Percentiles rank a stretch among this genome's conserved stretches.
These are phyloP conservation scores for Lobophora halterata DNA, from an alignment of 2,888 invertebrate species.

Conservation along the genomic window DNA sequence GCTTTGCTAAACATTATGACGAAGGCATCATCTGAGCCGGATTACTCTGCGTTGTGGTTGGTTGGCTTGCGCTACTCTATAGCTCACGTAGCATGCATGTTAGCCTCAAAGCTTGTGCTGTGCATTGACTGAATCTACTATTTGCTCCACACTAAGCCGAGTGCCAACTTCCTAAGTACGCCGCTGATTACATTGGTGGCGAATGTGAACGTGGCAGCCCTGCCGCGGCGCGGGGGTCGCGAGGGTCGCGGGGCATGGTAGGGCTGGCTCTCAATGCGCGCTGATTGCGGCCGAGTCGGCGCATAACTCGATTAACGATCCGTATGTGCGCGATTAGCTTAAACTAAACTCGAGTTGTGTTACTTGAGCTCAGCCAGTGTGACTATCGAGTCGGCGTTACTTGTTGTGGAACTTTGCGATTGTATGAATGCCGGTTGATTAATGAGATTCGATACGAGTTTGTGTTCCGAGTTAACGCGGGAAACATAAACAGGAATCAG, in stretches of 20 bases:
- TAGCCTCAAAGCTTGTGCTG: too few relatives aligned
- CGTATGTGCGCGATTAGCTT: constrained; percentile 37
- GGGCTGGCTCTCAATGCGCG: constrained; percentile 38
- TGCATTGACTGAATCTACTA: too few relatives aligned
- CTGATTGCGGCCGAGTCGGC: constrained; percentile 42
- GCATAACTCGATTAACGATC: constrained; percentile 40
- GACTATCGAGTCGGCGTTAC: constrained; percentile 6
- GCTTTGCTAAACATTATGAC: too few relatives aligned
- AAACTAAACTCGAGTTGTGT: constrained; percentile 22
- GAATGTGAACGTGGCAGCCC: too few relatives aligned
- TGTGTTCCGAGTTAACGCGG: constrained; percentile 2
- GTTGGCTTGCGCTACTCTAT: too few relatives aligned
- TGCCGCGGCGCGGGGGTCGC: constrained; percentile 10
- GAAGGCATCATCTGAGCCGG: too few relatives aligned
- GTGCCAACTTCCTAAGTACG: too few relatives aligned
- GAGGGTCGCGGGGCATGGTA: constrained; percentile 11
- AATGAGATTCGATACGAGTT: constrained; percentile 11
- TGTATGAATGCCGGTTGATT: constrained; percentile 17
- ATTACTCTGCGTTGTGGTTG: too few relatives aligned
- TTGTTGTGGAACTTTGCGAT: constrained; percentile 11
- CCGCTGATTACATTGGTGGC: too few relatives aligned
- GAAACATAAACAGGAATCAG: constrained; percentile 1
- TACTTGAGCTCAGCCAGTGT: constrained; percentile 8
- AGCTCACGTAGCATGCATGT: too few relatives aligned
- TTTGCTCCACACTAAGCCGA: too few relatives aligned